Percentiles rank a stretch among this genome's conserved stretches.
Evolutionary conservation across 2,888 invertebrate genomes (phyloP).

Genomic region (Eupeodes latifasciatus): DNA sequence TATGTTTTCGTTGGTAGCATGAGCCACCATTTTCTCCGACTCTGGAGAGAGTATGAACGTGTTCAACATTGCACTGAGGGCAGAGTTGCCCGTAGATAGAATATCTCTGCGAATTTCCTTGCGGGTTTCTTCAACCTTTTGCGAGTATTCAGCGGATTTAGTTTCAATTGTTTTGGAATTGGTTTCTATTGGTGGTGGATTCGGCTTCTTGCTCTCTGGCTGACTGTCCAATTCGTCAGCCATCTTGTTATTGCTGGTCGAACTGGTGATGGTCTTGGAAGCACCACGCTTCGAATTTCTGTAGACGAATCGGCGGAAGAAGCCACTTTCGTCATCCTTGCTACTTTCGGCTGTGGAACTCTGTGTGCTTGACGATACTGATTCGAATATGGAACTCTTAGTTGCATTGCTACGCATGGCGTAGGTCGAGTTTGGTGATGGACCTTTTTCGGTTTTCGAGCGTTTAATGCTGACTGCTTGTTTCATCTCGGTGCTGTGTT

Average conservation of each 20-base stretch:
- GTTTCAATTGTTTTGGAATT: slow-evolving; percentile 41
- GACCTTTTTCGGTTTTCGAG: slow-evolving; percentile 76
- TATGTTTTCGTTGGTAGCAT: slow-evolving; percentile 84
- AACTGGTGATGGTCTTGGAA: slow-evolving; percentile 83
- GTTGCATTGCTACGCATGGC: slow-evolving; percentile 62
- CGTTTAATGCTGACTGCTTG: slow-evolving; percentile 71
- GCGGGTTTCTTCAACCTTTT: slow-evolving; percentile 80
- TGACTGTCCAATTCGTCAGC: slow-evolving; percentile 76
- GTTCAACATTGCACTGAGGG: slow-evolving; percentile 81
- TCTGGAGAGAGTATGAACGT: slow-evolving; percentile 78
- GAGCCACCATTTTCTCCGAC: slow-evolving; percentile 83
- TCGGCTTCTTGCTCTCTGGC: slow-evolving; percentile 59
- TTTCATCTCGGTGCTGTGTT: slow-evolving; percentile 75
- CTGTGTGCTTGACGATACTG: slow-evolving; percentile 62
- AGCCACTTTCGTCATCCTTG: slow-evolving; percentile 85
- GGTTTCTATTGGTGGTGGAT: slow-evolving; percentile 36
- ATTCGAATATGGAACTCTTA: slow-evolving; percentile 64
- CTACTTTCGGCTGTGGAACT: slow-evolving; percentile 77
- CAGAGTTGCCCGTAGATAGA: slow-evolving; percentile 85
- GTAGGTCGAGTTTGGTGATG: slow-evolving; percentile 58
- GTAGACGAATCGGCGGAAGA: slow-evolving; percentile 88
- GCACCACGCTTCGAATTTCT: slow-evolving; percentile 90
- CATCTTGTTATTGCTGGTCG: slow-evolving; percentile 73
- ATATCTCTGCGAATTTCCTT: slow-evolving; percentile 84
- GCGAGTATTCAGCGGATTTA: slow-evolving; percentile 78